Base-by-base conservation (phyloP, 2,797 vertebrate genomes). In the Picus viridis region DNA sequence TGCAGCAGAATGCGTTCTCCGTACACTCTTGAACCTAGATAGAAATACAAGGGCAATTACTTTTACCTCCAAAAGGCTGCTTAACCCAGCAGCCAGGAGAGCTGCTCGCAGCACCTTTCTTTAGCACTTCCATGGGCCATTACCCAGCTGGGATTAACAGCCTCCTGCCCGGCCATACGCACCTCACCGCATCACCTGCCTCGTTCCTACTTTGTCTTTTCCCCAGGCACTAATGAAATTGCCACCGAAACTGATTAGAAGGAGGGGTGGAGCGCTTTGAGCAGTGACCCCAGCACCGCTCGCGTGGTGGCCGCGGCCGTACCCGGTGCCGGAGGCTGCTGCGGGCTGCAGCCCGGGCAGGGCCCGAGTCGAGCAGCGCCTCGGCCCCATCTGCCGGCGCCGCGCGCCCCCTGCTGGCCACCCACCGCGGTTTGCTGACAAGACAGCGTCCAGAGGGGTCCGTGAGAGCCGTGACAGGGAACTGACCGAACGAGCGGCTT, bases 161-260 rank as follows among this genome's bases (percentile, higher is more conserved):
- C 49, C 70, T 45, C 71, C 17, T 43, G 32, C 64, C 63, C 68
- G 39, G 61, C 87, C 69, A 0, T 49, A 16, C 4, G 20, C 76
- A 56, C 84, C 91, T 70, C 34, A 34, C 89, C 92, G 89, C 86
- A 32, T n/a, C 85, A 43, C 76, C 86, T 65, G 88, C 88, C 39
- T 51, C 87, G 43, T 68, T 34, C 4, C 26, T 5, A 3, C 71
- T 73, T 73, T 45, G 73, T 6, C 86, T 71, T 96, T 90, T 93
- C 95, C 96, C 81, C 92, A 32, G 96, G 95, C 94, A 49, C 94
- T 89, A 94, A 92, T 92, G 89, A 81, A 92, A 95, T 89, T 93
- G 81, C 89, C 77, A 36, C 83, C 63, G 56, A 54, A 86, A 68
- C 92, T 47, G 88, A 90, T 96, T 94, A 90, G 89, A 86, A 57